A percentile compares a stretch with the other conserved stretches of the same genome.
These are phyloP conservation scores for Listronotus bonariensis DNA, from an alignment of 1,140 invertebrate species.

Conservation along the genomic window DNA sequence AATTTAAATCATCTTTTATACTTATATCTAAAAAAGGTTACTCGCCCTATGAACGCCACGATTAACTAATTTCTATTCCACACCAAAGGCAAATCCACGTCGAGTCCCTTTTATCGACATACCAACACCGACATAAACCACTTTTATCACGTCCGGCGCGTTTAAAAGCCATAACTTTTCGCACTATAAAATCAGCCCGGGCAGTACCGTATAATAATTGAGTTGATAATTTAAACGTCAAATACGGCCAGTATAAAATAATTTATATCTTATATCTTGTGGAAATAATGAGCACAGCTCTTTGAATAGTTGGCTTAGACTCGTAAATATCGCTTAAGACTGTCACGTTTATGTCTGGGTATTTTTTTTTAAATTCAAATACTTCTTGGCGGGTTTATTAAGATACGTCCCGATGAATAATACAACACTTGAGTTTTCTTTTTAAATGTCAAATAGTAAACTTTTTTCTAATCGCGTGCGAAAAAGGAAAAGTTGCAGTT, in stretches of 20 bases:
- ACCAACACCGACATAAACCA: conserved; percentile 17
- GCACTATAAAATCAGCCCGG: conserved; percentile 28
- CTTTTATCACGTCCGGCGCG: conserved; percentile 5
- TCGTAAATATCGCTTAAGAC: conserved; percentile 24
- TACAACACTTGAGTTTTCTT: no score
- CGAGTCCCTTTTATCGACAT: conserved; percentile 15
- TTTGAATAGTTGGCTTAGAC: conserved; percentile 23
- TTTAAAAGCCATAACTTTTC: conserved; percentile 26
- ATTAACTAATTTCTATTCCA: no score
- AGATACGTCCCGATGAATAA: conserved; percentile 2
- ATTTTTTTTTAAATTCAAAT: conserved; percentile 2
- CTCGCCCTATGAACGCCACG: no score
- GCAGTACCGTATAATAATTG: conserved; percentile 29
- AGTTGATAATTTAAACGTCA: conserved; percentile 40
- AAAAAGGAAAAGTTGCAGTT: no score
- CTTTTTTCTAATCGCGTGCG: no score
- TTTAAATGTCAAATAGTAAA: no score
- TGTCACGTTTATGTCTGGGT: conserved; percentile 9
- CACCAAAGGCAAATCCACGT: background rate
- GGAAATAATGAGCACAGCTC: conserved; percentile 21
- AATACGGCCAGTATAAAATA: conserved; percentile 34
- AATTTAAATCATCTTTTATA: no score
- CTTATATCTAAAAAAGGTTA: no score
- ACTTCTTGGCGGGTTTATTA: background rate
- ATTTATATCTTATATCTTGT: conserved; percentile 37